Percentiles rank a stretch among this genome's conserved stretches.
phyloP scores from a whole-genome alignment of 2,797 vertebrate genomes.

The Clarias laeviceps region DNA sequence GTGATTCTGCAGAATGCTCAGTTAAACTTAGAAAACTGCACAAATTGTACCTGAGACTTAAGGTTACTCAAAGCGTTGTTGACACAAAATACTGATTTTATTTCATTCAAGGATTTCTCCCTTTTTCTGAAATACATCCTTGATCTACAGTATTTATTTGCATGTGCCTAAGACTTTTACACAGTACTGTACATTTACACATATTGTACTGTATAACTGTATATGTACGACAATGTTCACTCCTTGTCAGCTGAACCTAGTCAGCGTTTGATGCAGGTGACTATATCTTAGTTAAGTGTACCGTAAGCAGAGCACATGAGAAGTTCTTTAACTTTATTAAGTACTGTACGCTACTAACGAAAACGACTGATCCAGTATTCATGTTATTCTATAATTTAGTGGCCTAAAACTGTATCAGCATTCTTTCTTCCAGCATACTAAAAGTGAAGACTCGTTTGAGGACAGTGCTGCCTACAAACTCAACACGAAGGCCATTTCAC shows the following conservation, averaged over 20 bases:
- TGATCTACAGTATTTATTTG: no score
- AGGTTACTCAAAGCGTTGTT: no score
- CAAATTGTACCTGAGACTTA: no score
- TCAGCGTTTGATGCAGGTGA: slow-evolving; percentile 22
- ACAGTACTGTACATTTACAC: no score
- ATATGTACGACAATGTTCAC: not conserved
- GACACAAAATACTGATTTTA: no score
- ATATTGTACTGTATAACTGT: no score
- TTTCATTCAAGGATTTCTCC: no score
- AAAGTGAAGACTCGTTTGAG: slow-evolving; percentile 53
- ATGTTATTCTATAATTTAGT: slow-evolving; percentile 39
- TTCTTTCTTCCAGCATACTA: slow-evolving; percentile 24
- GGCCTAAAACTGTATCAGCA: slow-evolving; percentile 40
- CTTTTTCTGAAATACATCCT: no score
- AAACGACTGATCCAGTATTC: slow-evolving; percentile 42
- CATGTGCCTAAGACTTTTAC: no score
- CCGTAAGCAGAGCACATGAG: not conserved
- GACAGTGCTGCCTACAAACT: slow-evolving; percentile 71
- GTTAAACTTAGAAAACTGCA: no score
- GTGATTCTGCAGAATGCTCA: no score
- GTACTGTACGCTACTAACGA: slow-evolving; percentile 4
- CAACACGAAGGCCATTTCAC: slow-evolving; percentile 68
- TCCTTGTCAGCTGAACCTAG: not conserved
- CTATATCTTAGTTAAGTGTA: slow-evolving; percentile 15
- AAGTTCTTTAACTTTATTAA: slow-evolving; percentile 2